phyloP scores from a whole-genome alignment of 2,888 invertebrate genomes.

The Spodoptera picta region DNA sequence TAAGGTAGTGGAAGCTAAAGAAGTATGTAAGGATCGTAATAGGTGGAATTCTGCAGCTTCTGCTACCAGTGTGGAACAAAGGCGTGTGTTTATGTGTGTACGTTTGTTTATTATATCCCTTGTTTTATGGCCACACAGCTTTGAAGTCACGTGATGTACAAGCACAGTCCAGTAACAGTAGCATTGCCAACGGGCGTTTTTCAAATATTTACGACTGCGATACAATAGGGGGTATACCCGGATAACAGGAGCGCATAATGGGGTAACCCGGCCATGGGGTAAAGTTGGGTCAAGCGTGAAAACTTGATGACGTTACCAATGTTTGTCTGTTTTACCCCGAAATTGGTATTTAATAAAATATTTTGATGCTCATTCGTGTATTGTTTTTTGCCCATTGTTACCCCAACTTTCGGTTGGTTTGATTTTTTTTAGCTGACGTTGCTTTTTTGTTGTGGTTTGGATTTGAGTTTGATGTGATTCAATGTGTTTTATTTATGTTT shows the following conservation, averaged over 20 bases:
- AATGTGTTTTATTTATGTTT: background rate
- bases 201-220: slow-evolving; percentile 73
- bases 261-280: slow-evolving; percentile 14
- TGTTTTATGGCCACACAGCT: slow-evolving; percentile 24
- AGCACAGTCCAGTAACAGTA: slow-evolving; percentile 34
- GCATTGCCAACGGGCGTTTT: slow-evolving; percentile 53
- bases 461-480: background rate
- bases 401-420: slow-evolving; percentile 9
- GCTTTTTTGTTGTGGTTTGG: slow-evolving; percentile 9
- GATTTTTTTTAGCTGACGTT: slow-evolving; percentile 18
- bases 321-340: slow-evolving; percentile 50
- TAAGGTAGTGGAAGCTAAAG: no score
- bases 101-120: slow-evolving; percentile 1
- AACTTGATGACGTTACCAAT: slow-evolving; percentile 71
- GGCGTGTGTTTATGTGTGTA: no score
- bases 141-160: slow-evolving; percentile 39
- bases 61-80: no score
- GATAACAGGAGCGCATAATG: slow-evolving; percentile 13
- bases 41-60: no score
- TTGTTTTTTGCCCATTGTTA: slow-evolving; percentile 13
- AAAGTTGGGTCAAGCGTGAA: slow-evolving; percentile 59
- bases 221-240: slow-evolving; percentile 61
- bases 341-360: slow-evolving; percentile 72
- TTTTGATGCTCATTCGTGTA: slow-evolving; percentile 45
- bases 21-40: no score